These are phyloP conservation scores for Benthosema pterotum DNA, from an alignment of 2,797 vertebrate species.

Conservation along the genomic window DNA sequence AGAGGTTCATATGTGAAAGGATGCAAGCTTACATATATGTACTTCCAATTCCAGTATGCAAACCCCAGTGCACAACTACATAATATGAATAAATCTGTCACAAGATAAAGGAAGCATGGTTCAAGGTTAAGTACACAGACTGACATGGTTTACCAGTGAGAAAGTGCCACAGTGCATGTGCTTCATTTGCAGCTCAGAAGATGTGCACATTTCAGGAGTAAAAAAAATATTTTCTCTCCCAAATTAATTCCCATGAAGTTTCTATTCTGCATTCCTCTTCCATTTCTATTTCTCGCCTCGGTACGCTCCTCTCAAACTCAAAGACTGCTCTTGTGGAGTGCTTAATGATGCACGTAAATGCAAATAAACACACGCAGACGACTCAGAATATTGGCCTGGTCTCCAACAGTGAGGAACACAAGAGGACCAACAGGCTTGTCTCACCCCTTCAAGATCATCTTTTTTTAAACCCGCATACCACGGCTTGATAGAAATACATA, in stretches of 20 bases:
- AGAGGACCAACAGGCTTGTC: conserved; percentile 29
- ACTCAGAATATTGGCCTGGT: conserved; percentile 47
- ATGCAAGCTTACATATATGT: too few relatives aligned
- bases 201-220: conserved; percentile 7
- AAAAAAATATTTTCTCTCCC: neutral
- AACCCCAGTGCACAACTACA: too few relatives aligned
- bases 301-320: conserved; percentile 39
- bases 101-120: too few relatives aligned
- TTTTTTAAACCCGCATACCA: conserved; percentile 41
- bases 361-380: conserved; percentile 59
- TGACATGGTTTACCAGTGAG: neutral
- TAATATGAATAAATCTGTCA: too few relatives aligned
- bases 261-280: conserved; percentile 9
- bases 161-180: neutral
- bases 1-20: too few relatives aligned
- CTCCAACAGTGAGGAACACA: conserved; percentile 39
- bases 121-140: neutral
- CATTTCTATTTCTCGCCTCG: conserved; percentile 27
- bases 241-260: conserved; percentile 30
- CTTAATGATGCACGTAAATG: conserved; percentile 70
- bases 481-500: conserved; percentile 65
- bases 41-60: too few relatives aligned
- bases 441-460: conserved; percentile 39
- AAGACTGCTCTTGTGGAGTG: conserved; percentile 52
- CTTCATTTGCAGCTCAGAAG: too few relatives aligned